Evolutionary conservation across 2,797 vertebrate species (phyloP).

Genomic region (Acipenser oxyrinchus): DNA sequence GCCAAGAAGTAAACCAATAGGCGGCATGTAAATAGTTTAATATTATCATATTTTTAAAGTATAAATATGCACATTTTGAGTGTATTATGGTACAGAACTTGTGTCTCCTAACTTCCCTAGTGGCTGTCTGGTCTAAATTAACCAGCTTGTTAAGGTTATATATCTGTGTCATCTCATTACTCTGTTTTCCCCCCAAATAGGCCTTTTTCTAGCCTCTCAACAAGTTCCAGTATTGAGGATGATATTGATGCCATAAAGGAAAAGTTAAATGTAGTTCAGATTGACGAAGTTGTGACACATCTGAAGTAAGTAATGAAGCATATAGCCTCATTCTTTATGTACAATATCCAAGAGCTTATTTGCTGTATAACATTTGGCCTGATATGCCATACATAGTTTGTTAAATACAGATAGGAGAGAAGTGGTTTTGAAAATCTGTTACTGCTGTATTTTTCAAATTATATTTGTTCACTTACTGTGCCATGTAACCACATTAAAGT

Average conservation of each 20-base stretch:
- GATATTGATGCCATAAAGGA: constrained; percentile 54
- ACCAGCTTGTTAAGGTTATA: no score
- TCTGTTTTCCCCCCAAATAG: constrained; percentile 26
- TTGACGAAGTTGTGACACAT: constrained; percentile 57
- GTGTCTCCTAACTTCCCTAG: no score
- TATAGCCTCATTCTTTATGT: background rate
- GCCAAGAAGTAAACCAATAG: no score
- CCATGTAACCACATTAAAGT: background rate
- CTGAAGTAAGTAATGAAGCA: constrained; percentile 54
- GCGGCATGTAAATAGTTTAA: no score
- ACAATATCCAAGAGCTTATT: background rate
- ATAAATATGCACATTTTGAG: no score
- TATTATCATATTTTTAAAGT: no score
- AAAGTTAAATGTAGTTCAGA: constrained; percentile 56
- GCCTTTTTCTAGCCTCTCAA: constrained; percentile 38
- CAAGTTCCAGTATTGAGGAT: constrained; percentile 39
- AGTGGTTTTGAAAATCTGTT: no score
- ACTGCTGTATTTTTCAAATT: background rate
- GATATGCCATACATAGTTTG: background rate
- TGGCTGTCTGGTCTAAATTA: no score
- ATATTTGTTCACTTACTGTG: background rate
- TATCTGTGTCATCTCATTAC: background rate
- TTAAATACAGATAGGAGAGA: background rate
- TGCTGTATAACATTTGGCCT: background rate
- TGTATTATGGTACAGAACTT: no score